Percentiles rank a stretch among this genome's conserved stretches.
Evolutionary conservation across 2,113 vertebrate species (phyloP).

Genomic region (Bambusicola thoracicus): DNA sequence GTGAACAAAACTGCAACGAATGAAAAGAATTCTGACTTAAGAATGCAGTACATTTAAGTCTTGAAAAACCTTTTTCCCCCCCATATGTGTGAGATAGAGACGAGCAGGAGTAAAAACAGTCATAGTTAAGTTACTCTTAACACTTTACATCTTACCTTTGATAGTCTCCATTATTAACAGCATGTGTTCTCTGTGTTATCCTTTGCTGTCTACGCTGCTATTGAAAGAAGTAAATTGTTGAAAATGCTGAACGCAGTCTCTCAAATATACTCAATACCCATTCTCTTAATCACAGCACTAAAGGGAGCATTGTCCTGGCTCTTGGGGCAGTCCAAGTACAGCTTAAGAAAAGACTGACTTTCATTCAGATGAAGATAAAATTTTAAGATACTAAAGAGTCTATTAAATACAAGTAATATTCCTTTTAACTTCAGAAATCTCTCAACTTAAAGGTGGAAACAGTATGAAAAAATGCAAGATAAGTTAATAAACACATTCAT

Average conservation of each 20-base stretch:
- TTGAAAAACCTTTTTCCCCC: background rate
- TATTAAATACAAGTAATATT: fast-evolving
- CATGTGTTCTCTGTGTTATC: conserved; percentile 73
- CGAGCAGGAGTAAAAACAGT: background rate
- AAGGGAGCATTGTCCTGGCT: background rate
- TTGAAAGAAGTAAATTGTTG: conserved; percentile 1
- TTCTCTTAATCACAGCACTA: background rate
- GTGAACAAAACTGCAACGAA: background rate
- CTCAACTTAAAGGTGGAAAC: background rate
- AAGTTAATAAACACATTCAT: background rate
- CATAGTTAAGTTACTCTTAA: background rate
- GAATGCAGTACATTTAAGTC: fast-evolving
- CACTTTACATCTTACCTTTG: conserved; percentile 78
- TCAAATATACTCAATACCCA: background rate
- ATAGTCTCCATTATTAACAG: conserved; percentile 75
- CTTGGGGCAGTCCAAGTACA: background rate
- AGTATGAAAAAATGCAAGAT: background rate
- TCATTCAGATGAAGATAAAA: background rate
- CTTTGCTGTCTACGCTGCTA: conserved; percentile 81
- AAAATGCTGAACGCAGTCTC: background rate
- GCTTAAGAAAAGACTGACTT: background rate
- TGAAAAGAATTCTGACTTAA: background rate
- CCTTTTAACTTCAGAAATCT: background rate
- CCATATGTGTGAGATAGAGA: background rate
- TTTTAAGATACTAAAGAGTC: background rate